These are phyloP conservation scores for Neogale vison DNA, from an alignment of 2,113 vertebrate species.

Conservation along the genomic window DNA sequence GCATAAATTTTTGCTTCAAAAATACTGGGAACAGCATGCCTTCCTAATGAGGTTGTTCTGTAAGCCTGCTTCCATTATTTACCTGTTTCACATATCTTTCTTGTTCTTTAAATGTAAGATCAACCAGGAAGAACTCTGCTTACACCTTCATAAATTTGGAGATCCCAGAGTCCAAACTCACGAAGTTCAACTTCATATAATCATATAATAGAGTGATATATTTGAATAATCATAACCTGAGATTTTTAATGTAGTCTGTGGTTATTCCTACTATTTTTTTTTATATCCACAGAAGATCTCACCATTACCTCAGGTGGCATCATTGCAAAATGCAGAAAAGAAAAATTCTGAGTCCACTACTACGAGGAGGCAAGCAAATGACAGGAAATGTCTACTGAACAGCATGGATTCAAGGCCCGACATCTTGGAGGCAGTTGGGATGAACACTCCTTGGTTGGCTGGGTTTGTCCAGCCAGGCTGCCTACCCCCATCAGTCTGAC, in stretches of 20 bases:
- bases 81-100: background rate
- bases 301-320: background rate
- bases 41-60: slow-evolving; percentile 15
- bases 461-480: background rate
- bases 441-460: background rate
- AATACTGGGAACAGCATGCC: background rate
- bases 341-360: background rate
- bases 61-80: background rate
- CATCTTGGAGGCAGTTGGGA: background rate
- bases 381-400: background rate
- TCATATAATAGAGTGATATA: background rate
- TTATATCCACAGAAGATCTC: background rate
- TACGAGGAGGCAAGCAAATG: background rate
- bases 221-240: background rate
- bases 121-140: background rate
- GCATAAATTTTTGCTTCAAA: slow-evolving; percentile 39
- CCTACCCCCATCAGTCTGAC: background rate
- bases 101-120: slow-evolving; percentile 22
- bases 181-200: background rate
- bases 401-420: background rate
- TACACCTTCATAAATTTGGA: slow-evolving; percentile 39
- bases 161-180: slow-evolving; percentile 3
- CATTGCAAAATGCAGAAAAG: slow-evolving; percentile 14
- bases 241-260: background rate
- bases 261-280: background rate